Evolutionary conservation across 2,113 vertebrate genomes (phyloP).

Genomic region (Miniopterus natalensis): DNA sequence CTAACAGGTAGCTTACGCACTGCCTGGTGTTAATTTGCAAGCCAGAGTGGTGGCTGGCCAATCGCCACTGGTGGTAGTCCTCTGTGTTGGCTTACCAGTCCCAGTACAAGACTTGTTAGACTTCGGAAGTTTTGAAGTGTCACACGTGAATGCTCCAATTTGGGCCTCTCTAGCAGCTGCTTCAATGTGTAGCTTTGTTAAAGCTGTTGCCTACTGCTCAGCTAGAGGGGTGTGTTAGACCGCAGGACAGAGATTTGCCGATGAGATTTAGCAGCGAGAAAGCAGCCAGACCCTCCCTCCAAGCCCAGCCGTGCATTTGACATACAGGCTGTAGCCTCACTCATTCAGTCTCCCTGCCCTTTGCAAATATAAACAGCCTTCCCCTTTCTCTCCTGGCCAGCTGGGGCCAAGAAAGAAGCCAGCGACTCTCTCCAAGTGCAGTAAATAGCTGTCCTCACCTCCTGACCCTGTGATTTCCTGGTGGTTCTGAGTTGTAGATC

Average conservation of each 20-base stretch:
- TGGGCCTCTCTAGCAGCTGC: background rate
- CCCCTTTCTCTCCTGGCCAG: background rate
- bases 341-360: background rate
- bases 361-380: background rate
- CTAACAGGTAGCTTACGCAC: background rate
- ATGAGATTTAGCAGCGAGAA: background rate
- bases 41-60: background rate
- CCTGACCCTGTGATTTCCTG: background rate
- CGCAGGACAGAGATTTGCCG: background rate
- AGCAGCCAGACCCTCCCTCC: background rate
- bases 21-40: background rate
- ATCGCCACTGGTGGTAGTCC: background rate
- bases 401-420: background rate
- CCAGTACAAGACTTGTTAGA: background rate
- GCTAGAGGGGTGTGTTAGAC: background rate
- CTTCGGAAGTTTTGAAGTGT: background rate
- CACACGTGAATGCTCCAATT: fast-evolving
- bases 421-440: background rate
- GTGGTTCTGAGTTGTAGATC: background rate
- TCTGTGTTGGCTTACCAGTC: background rate
- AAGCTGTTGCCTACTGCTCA: background rate
- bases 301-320: background rate
- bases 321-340: background rate
- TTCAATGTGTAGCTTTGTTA: background rate
- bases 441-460: background rate